Conservation (phyloP, 2,113 vertebrate genomes). For the Rynchops niger region DNA sequence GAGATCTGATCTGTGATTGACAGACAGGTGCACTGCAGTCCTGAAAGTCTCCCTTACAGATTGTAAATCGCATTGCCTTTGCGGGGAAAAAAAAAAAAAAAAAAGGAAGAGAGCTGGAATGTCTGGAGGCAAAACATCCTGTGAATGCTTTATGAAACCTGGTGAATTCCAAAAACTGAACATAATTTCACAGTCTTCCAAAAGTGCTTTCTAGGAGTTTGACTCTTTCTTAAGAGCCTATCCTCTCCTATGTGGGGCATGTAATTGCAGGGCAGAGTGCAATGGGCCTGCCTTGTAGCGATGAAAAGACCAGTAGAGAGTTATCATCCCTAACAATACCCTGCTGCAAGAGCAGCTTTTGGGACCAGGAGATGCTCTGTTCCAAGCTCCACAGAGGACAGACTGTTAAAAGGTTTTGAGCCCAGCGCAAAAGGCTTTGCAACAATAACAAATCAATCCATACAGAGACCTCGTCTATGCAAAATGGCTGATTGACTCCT, state of each 20-base stretch:
- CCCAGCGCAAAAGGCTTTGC: not conserved
- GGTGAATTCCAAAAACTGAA: not conserved
- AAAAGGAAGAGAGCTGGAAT: not conserved
- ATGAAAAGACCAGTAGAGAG: not conserved
- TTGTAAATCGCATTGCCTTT: not conserved
- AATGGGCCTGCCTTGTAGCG: accelerated
- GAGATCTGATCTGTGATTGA: not conserved
- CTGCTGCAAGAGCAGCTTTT: not conserved
- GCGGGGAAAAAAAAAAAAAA: accelerated
- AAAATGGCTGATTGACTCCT: constrained; percentile 20
- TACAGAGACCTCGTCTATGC: not conserved
- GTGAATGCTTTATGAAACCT: not conserved
- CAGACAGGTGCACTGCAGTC: not conserved
- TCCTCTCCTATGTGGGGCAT: not conserved
- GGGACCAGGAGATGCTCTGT: not conserved
- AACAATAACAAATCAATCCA: constrained; percentile 58
- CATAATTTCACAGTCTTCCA: not conserved
- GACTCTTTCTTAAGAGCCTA: not conserved
- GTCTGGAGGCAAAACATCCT: not conserved
- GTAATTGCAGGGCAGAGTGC: not conserved
- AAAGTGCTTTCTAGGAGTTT: not conserved
- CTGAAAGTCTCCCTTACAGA: not conserved
- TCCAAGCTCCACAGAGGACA: not conserved
- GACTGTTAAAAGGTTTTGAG: not conserved
- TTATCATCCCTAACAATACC: not conserved